Evolutionary conservation across 2,888 invertebrate species (phyloP), one percentile per base, ranked within the genome.

Genomic region (Volucella inflata): DNA sequence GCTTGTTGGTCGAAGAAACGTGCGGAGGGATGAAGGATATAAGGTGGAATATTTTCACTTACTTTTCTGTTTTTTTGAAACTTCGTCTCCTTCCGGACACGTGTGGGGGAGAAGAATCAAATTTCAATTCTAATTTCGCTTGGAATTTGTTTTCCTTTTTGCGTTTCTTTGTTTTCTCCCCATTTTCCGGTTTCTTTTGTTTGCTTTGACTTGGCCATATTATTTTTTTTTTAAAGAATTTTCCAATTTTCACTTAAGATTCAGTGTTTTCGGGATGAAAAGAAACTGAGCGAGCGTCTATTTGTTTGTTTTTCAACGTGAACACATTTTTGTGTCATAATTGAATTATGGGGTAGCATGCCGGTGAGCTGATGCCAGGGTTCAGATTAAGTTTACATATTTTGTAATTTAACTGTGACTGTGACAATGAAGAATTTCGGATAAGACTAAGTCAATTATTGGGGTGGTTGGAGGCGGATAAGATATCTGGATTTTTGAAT

Each of bases 71-170:
- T 30, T 21, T 21, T 12, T 30, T 55, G 57, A 21, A 59, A 60
- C 14, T 4, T 30, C 6, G 30, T 30, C 30, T 30, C 30, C 30
- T 53, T 12, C 30, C 21, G 53, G 64, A 8, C 64, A 77, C 77
- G 70, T 77, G 77, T 70, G 46, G 55, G 30, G 30, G 21, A 21
- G 60, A 30, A 48, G 70, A 64, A 70, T 70, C 70, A 46, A 70
- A 77, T 40, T 64, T 64, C 38, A 48, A 53, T 62, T 74, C 46
- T 60, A 53, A 80, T 74, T 80, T 74, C 8, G 65, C 59, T 36
- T n/a, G 12, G 38, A 46, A 60, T 60, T 38, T 53, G 21, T 71
- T 71, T 57, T 71, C 3, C 11, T 44, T 46, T 21, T 48, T 57
- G 17, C 38, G 38, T 57, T 70, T 48, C 12, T 59, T 72, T 48